Base-by-base conservation (phyloP, 2,888 invertebrate genomes). In the Cephonodes hylas region DNA sequence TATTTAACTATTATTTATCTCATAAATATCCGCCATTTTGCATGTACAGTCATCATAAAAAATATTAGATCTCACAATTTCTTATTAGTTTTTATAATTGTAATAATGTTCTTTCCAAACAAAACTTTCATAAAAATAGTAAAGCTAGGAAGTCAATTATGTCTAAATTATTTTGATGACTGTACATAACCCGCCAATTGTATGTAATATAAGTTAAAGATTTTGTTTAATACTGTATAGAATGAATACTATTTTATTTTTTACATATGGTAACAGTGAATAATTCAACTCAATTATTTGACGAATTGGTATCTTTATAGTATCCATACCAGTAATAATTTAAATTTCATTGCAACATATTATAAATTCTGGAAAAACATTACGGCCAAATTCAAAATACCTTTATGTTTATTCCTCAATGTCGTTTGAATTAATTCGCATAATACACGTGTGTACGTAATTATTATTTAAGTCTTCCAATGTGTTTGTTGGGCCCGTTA, bases 401-500 rank as follows among this genome's bases (percentile, higher is more conserved):
- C 10, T 13, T 38, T 4, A n/a, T 38, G n/a, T 38, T 4, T 38
- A n/a, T 38, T 10, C 3, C 38, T 2, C 38, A 4, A n/a, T n/a
- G n/a, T 4, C 38, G 38, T 38, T 38, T n/a, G 31, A 27, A 31
- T 48, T 48, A n/a, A 7, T 48, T 27, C 18, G 31, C 53, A 53
- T 53, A 10, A 53, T 48, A 48, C 48, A 53, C 31, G 15, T 15
- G 31, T 53, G 53, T 53, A 53, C 53, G 27, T 31, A 27, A 53
- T 10, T 53, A 53, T 53, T 53, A 3, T 53, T 53, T 53, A 53
- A 53, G 53, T 53, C 53, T 53, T 53, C 53, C 53, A 53, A 18
- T 53, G 53, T 31, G 31, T 53, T 31, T 53, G 53, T 53, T 31
- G 8, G 31, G 8, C 53, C 53, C 18, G 18, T 27, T 53, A n/a